Evolutionary conservation across 2,888 invertebrate genomes (phyloP).

Genomic region (Gonocerus acuteangulatus): DNA sequence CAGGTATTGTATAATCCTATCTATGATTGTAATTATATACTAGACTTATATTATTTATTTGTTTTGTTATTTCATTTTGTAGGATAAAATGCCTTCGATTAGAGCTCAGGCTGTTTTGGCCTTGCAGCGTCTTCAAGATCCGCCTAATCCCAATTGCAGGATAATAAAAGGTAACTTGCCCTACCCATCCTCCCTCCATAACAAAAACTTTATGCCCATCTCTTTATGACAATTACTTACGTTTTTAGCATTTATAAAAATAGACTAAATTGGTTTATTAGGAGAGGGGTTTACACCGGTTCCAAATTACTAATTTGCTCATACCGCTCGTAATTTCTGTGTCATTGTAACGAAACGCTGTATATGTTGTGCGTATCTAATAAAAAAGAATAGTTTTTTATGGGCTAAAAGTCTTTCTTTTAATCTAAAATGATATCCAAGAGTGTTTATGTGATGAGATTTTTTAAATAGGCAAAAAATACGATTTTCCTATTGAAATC

Average conservation of each 20-base stretch:
- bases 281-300: no score
- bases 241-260: not conserved
- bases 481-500: no score
- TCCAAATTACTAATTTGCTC: no score
- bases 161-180: constrained; percentile 53
- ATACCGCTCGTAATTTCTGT: no score
- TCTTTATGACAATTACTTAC: no score
- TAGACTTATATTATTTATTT: not conserved
- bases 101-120: constrained; percentile 72
- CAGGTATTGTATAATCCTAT: constrained; percentile 44
- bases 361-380: not conserved
- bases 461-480: no score
- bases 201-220: no score
- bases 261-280: no score
- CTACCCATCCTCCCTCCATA: no score
- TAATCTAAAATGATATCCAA: no score
- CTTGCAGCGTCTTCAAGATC: constrained; percentile 71
- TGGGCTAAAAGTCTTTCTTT: not conserved
- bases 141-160: constrained; percentile 62
- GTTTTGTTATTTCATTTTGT: constrained; percentile 37
- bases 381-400: not conserved
- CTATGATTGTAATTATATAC: not conserved
- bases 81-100: constrained; percentile 68
- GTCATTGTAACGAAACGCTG: no score
- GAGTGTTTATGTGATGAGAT: no score